Evolutionary conservation across 2,888 invertebrate genomes (phyloP).

Genomic region (Zhuqinia jingwanae): DNA sequence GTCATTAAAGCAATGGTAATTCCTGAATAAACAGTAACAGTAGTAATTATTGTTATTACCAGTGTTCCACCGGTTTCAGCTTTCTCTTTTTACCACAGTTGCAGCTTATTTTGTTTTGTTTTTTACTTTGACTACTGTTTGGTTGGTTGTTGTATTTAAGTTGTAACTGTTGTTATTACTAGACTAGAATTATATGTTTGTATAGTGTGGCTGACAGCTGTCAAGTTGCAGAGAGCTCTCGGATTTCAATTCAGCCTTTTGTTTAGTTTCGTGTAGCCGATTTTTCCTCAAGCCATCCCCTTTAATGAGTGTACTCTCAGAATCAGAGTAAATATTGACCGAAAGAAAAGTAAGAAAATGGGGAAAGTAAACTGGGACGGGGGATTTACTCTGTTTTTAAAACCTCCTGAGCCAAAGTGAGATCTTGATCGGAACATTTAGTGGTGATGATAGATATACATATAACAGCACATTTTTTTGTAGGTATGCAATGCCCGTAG

Average conservation of each 20-base stretch:
- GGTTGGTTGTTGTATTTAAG: neutral
- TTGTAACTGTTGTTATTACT: no score
- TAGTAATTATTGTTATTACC: no score
- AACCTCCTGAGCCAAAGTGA: no score
- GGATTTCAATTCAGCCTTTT: no score
- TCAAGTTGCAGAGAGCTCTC: conserved; percentile 15
- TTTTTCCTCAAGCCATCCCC: no score
- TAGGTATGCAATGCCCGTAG: no score
- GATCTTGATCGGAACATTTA: no score
- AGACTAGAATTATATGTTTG: neutral
- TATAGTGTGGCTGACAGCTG: conserved; percentile 27
- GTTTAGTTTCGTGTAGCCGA: no score
- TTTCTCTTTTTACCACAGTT: neutral
- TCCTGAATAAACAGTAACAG: conserved; percentile 12
- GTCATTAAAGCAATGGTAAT: neutral
- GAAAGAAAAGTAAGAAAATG: neutral
- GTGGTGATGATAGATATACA: no score
- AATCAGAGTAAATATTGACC: conserved; percentile 23
- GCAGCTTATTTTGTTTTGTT: neutral
- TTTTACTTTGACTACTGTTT: neutral
- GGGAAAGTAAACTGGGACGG: neutral
- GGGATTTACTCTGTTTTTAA: neutral
- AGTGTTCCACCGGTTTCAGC: conserved; percentile 17
- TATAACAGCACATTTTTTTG: no score
- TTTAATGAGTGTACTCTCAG: neutral